A percentile compares a stretch with the other conserved stretches of the same genome.
Conservation (phyloP, 2,888 invertebrate species). For the Scaptomyza reducta region DNA sequence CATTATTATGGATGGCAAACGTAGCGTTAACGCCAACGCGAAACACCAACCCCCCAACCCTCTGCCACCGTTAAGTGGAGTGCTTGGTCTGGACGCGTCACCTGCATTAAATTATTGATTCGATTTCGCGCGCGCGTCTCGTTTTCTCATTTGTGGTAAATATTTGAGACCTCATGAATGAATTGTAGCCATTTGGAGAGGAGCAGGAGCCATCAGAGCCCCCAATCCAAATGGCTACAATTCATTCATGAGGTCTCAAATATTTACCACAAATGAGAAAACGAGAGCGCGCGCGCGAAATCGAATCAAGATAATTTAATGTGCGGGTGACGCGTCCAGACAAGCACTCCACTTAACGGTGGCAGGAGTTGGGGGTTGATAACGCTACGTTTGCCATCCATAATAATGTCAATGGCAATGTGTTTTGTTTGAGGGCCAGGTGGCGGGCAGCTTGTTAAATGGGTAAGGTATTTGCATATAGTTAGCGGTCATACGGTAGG, state of each 20-base stretch:
- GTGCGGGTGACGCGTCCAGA: slow-evolving; percentile 62
- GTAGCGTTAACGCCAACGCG: slow-evolving; percentile 51
- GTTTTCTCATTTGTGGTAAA: slow-evolving; percentile 67
- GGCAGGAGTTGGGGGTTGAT: slow-evolving; percentile 17
- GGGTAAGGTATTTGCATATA: neutral
- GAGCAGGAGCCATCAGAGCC: too few relatives aligned
- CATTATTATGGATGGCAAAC: slow-evolving; percentile 62
- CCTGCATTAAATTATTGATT: slow-evolving; percentile 79
- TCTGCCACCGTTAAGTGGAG: neutral
- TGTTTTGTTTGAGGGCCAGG: slow-evolving; percentile 34
- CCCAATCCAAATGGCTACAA: slow-evolving; percentile 30
- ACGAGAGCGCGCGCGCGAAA: slow-evolving; percentile 68
- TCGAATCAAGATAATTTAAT: slow-evolving; percentile 78
- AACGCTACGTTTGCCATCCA: slow-evolving; percentile 52
- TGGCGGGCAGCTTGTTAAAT: slow-evolving; percentile 61
- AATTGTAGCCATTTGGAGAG: slow-evolving; percentile 33
- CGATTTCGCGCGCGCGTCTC: slow-evolving; percentile 70
- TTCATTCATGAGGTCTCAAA: slow-evolving; percentile 56
- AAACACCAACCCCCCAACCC: slow-evolving; percentile 11
- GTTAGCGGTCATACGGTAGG: neutral
- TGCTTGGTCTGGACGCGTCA: slow-evolving; percentile 25
- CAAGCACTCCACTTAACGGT: neutral
- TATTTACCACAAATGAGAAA: slow-evolving; percentile 66
- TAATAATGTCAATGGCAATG: slow-evolving; percentile 58
- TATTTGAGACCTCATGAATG: slow-evolving; percentile 55